Percentiles rank a stretch among this genome's conserved stretches.
These are phyloP conservation scores for Osmoderma eremita DNA, from an alignment of 2,888 invertebrate species.

Conservation along the genomic window DNA sequence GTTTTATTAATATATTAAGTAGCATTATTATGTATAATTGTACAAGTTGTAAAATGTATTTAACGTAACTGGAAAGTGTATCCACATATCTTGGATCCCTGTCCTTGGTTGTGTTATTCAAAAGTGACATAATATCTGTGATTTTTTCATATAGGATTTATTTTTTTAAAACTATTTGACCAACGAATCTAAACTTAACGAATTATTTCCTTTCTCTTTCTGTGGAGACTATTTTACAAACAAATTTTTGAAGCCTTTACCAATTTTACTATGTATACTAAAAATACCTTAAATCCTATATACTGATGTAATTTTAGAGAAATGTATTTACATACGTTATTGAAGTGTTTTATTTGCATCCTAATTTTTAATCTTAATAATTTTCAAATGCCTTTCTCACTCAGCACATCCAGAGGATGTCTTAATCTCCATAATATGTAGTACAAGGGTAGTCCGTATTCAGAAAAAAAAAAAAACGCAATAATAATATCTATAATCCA, in stretches of 20 bases:
- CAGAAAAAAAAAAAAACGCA: too few relatives aligned
- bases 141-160: constrained; percentile 23
- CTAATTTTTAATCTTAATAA: background rate
- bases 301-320: constrained; percentile 31
- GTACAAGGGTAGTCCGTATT: too few relatives aligned
- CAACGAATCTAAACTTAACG: constrained; percentile 16
- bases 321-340: constrained; percentile 29
- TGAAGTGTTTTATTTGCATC: constrained; percentile 21
- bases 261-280: background rate
- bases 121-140: constrained; percentile 17
- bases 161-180: constrained; percentile 18
- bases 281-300: background rate
- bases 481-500: too few relatives aligned
- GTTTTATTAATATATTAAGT: constrained; percentile 12
- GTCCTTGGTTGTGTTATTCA: background rate
- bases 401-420: too few relatives aligned
- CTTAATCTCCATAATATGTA: too few relatives aligned
- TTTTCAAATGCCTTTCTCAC: too few relatives aligned
- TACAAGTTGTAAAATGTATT: background rate
- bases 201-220: background rate
- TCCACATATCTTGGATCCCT: background rate
- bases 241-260: constrained; percentile 13
- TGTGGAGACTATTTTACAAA: background rate
- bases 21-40: background rate
- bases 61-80: background rate